phyloP scores from a whole-genome alignment of 1,140 invertebrate genomes.

The Phthorimaea operculella region DNA sequence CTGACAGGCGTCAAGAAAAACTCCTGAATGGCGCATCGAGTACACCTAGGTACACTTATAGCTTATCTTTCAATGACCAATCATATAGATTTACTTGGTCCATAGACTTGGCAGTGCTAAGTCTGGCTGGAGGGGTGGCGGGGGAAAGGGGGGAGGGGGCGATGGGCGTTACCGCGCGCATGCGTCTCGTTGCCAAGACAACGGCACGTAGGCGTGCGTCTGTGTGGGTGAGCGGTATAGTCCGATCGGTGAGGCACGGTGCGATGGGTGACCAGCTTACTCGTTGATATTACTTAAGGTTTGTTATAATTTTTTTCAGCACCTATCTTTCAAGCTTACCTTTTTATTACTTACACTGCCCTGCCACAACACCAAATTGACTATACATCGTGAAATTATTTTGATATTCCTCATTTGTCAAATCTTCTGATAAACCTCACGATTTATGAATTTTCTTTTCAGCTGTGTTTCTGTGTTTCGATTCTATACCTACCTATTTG shows the following conservation, averaged over 20 bases:
- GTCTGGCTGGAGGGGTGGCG: constrained; percentile 17
- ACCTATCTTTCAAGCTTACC: too few relatives aligned
- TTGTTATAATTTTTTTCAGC: too few relatives aligned
- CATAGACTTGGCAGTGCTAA: constrained; percentile 21
- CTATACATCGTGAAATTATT: too few relatives aligned
- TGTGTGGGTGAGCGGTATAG: constrained; percentile 33
- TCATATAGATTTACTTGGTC: constrained; percentile 46
- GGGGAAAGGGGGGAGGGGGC: constrained; percentile 14
- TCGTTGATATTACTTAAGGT: background rate
- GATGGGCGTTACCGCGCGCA: constrained; percentile 49
- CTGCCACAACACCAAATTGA: too few relatives aligned
- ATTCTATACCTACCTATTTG: too few relatives aligned
- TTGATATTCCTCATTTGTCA: too few relatives aligned
- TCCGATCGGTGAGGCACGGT: background rate
- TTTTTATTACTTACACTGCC: too few relatives aligned
- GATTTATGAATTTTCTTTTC: too few relatives aligned
- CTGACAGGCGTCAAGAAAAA: too few relatives aligned
- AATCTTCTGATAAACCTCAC: too few relatives aligned
- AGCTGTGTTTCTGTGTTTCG: too few relatives aligned
- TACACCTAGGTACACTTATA: constrained; percentile 3
- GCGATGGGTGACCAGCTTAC: background rate
- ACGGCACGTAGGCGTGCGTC: constrained; percentile 48
- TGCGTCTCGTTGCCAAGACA: constrained; percentile 60
- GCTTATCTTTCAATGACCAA: constrained; percentile 51
- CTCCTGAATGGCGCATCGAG: constrained; percentile 16